Base-by-base conservation (phyloP, 1,140 invertebrate species). In the Drosophila simulans region DNA sequence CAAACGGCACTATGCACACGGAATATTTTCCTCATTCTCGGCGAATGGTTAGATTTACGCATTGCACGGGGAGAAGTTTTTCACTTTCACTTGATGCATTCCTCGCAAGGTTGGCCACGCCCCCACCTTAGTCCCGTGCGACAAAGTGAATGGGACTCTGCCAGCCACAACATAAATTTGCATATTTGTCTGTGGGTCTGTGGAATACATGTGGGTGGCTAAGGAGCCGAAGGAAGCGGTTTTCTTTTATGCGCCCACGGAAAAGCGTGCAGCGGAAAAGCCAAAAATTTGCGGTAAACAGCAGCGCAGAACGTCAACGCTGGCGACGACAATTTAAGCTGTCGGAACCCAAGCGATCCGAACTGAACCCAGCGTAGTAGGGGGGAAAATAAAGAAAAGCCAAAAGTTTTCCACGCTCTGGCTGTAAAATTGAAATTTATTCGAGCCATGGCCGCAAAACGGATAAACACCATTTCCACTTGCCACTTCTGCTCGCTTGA, bases 221-320 rank as follows among this genome's bases (percentile, higher is more conserved):
- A 22, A 34, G 49, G 39, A 27, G 37, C 15, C 27, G 35, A 54
- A 10, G 12, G 53, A 5, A 42, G 37, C 37, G 25, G 22, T 39
- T 46, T 22, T 22, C 17, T 46, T 66, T 76, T 43, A 48, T 59
- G 63, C 46, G 59, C 42, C 42, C 68, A 37, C 45, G 48, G 42
- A 58, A 68, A 56, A 72, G 68, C 68, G 63, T 66, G 72, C 84
- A 89, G 76, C 45, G 43, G 54, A 60, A 77, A 89, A 90, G 66
- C 85, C 77, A 78, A 80, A 89, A 89, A 89, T 89, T 77, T 89
- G 84, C 54, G 84, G 80, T 89, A 89, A 88, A 79, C 84, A 86
- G 83, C 51, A 59, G 62, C 65, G 59, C 48, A 37, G 27, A 54
- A 54, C 69, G 56, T 66, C 76, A 17, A 48, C 69, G 59, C 35